These are phyloP conservation scores for Sphaerodactylus townsendi DNA, from an alignment of 2,113 vertebrate species.

Conservation along the genomic window DNA sequence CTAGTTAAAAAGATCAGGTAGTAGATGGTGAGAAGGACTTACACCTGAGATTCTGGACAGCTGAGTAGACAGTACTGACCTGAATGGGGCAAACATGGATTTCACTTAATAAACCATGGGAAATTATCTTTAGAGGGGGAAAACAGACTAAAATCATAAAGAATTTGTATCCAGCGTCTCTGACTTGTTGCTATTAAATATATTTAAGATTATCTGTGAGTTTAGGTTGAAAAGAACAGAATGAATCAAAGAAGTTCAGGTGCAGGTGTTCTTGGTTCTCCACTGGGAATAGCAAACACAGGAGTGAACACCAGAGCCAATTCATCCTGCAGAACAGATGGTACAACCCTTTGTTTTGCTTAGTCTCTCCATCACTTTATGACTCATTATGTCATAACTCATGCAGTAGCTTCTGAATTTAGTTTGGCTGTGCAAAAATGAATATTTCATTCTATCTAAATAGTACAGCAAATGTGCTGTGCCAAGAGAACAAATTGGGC, in stretches of 20 bases:
- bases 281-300: neutral
- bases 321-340: conserved; percentile 51
- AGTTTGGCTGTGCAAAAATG: neutral
- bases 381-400: conserved; percentile 27
- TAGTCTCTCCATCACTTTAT: conserved; percentile 49
- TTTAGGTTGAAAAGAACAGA: neutral
- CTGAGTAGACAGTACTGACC: too few relatives aligned
- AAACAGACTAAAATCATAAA: neutral
- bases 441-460: conserved; percentile 21
- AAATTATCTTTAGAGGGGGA: neutral
- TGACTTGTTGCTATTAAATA: neutral
- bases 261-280: neutral
- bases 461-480: neutral
- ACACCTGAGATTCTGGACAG: too few relatives aligned
- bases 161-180: neutral
- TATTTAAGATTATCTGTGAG: neutral
- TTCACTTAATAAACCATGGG: neutral
- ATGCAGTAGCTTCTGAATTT: conserved; percentile 13
- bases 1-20: too few relatives aligned
- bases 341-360: conserved; percentile 28
- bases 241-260: neutral
- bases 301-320: neutral
- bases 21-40: too few relatives aligned
- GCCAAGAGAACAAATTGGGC: neutral
- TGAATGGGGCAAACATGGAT: neutral